Conservation (phyloP, 2,888 invertebrate species). For the Melanotus villosus region DNA sequence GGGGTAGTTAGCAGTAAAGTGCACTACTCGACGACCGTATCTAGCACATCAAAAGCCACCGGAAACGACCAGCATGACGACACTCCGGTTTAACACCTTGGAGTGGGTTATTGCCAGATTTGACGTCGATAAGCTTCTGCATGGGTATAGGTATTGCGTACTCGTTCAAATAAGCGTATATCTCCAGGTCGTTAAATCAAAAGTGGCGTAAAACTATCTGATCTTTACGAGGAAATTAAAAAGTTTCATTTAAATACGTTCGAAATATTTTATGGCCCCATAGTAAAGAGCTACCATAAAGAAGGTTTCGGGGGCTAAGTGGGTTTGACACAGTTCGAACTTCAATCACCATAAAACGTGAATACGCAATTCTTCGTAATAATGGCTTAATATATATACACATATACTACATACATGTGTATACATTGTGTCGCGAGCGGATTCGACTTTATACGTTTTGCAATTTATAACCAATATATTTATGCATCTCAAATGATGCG, state of each 20-base stretch:
- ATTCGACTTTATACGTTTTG: conserved; percentile 34
- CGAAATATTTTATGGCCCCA: conserved; percentile 65
- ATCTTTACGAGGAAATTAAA: conserved; percentile 66
- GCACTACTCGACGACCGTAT: conserved; percentile 57
- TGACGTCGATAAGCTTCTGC: conserved; percentile 54
- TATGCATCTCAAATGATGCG: conserved; percentile 35
- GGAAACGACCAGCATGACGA: conserved; percentile 55
- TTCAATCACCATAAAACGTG: conserved; percentile 67
- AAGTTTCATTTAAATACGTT: conserved; percentile 67
- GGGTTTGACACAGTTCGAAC: conserved; percentile 64
- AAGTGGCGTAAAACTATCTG: conserved; percentile 65
- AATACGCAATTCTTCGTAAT: conserved; percentile 61
- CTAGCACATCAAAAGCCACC: conserved; percentile 51
- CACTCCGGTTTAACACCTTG: conserved; percentile 55
- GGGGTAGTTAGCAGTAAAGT: conserved; percentile 61
- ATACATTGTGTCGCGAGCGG: conserved; percentile 46
- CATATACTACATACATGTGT: too few relatives aligned
- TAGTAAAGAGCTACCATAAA: conserved; percentile 65
- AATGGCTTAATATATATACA: conserved; percentile 64
- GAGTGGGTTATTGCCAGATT: conserved; percentile 56
- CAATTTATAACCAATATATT: conserved; percentile 35
- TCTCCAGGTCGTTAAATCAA: conserved; percentile 62
- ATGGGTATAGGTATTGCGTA: conserved; percentile 29
- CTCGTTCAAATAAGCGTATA: conserved; percentile 48
- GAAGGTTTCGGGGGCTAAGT: conserved; percentile 64